Base-by-base conservation (phyloP, 2,888 invertebrate species). In the Agonum fuliginosum region DNA sequence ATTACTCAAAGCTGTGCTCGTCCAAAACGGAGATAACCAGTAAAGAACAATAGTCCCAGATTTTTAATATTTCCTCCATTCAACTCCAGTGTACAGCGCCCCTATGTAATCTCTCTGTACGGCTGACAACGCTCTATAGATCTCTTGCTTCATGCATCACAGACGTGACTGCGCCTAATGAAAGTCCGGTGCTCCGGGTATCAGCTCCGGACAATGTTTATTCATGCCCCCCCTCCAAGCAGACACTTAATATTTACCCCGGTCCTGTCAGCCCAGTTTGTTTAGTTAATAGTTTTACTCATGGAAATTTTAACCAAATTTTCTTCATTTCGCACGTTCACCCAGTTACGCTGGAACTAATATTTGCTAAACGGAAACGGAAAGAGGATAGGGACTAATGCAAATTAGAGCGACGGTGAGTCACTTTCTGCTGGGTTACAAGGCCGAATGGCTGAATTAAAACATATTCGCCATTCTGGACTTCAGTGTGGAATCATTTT, bases 131-230 rank as follows among this genome's bases (percentile, higher is more conserved):
- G 58, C n/a, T n/a, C n/a, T n/a, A n/a, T n/a, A n/a, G n/a, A n/a
- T n/a, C n/a, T n/a, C n/a, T n/a, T n/a, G n/a, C n/a, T 62, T 30
- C 58, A 62, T 30, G 19, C 30, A 62, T 62, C 27, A 62, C 30
- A 17, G 19, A 62, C 58, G 58, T 62, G 58, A 62, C 58, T 62
- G 14, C 17, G 58, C 58, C 14, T 62, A 62, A 62, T 62, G 58
- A 62, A 62, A 62, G 58, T 62, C 58, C 58, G 58, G 58, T n/a
- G 14, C 12, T 62, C 30, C 58, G 27, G 30, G 58, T 62, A 62
- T 62, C 58, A 62, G 58, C 58, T 62, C 58, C 58, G 58, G 58
- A 62, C 58, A 62, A 27, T 62, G 58, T 62, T 62, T 62, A 62
- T 62, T 62, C 58, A 62, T 62, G 58, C 58, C 12, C 17, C 58